Percentiles rank a stretch among this genome's conserved stretches.
Conservation (phyloP, 1,140 invertebrate genomes). For the Goniozus legneri region DNA sequence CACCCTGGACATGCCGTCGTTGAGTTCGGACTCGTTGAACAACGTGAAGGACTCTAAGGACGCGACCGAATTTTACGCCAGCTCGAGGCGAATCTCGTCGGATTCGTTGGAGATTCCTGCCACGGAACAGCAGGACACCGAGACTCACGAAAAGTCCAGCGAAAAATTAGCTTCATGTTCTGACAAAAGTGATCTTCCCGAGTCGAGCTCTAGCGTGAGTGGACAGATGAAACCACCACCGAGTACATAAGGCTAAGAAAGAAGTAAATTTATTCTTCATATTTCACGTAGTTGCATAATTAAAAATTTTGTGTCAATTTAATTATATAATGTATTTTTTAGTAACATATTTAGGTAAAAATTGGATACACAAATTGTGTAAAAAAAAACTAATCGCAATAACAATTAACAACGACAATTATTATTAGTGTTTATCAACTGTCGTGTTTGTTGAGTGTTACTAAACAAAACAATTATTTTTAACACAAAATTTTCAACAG, state of each 20-base stretch:
- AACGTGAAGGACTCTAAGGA: conserved; percentile 43
- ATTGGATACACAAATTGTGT: too few species aligned
- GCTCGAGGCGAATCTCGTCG: conserved; percentile 45
- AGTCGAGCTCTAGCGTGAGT: too few species aligned
- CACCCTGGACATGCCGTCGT: conserved; percentile 45
- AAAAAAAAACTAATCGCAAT: too few species aligned
- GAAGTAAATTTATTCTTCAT: neutral
- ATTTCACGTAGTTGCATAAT: too few species aligned
- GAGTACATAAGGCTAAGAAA: conserved; percentile 13
- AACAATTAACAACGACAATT: too few species aligned
- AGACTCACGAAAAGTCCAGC: conserved; percentile 21
- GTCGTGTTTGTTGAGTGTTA: too few species aligned
- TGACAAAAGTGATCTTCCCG: conserved; percentile 19
- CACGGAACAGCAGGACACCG: conserved; percentile 32
- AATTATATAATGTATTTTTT: too few species aligned
- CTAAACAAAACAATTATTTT: too few species aligned
- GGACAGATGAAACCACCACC: conserved; percentile 27
- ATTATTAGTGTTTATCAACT: too few species aligned
- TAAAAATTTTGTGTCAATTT: too few species aligned
- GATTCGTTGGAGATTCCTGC: conserved; percentile 47
- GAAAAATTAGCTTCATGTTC: conserved; percentile 26
- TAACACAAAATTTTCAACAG: too few species aligned
- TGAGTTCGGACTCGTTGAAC: conserved; percentile 51
- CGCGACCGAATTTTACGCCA: conserved; percentile 28
- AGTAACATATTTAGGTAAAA: too few species aligned